Evolutionary conservation across 2,888 invertebrate species (phyloP), one percentile per base, ranked within the genome.

Genomic region (Fissipunctia ypsillon): DNA sequence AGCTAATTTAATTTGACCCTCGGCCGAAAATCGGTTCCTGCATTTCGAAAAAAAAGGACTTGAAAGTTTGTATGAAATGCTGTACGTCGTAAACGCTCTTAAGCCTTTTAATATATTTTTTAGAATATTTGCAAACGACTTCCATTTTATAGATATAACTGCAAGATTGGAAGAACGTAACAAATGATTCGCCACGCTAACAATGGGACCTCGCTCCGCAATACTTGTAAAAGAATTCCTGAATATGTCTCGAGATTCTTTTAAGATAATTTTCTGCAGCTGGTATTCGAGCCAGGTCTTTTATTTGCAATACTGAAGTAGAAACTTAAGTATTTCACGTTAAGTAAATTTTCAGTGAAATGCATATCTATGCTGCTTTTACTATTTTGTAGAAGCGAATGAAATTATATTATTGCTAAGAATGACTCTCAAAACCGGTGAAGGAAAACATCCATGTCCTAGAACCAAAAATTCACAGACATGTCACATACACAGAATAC

Each of bases 181-280:
- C 59, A 77, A 73, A 72, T 50, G 69, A 63, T 59, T 66, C 65
- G 31, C 54, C 56, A 35, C 61, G 73, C 56, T 71, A 71, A 82
- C 83, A 71, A 74, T 77, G 12, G 67, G 38, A 54, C 66, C 73
- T 59, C 54, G 50, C 45, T 66, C 22, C 16, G n/a, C 71, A 81
- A 60, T 76, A 60, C 72, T 76, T 71, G 63, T 69, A 69, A 74
- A 82, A 84, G 77, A 84, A 77, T 84, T 65, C 61, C 56, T 66
- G 83, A 82, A 85, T 76, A 81, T 77, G 71, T 82, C 73, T 72
- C 66, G 68, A 73, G 83, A 78, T 83, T 73, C 78, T 77, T 69
- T 70, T 73, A 70, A 77, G 78, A 83, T 83, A 82, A 84, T 85
- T 84, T 81, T 71, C 70, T 78, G 71, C 68, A 66, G 85, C 78